These are phyloP conservation scores for Cavia porcellus DNA, from an alignment of 2,113 vertebrate genomes.

Conservation along the genomic window DNA sequence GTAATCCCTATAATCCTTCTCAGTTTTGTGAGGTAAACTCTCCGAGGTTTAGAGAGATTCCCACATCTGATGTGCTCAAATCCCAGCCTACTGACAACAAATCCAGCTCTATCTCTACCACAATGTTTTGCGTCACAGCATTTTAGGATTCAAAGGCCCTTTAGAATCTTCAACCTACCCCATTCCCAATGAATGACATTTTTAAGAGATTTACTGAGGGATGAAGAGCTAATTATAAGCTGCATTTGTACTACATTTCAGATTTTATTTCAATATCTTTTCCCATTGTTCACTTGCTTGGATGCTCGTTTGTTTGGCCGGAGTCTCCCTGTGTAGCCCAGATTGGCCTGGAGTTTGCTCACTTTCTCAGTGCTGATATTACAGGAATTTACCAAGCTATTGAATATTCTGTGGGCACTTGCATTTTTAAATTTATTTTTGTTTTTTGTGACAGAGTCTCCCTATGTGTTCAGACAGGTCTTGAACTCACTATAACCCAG, in stretches of 20 bases:
- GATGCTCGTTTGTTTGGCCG: neutral
- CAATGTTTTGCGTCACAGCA: neutral
- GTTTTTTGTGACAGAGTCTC: neutral
- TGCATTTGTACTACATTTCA: neutral
- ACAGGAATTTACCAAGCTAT: neutral
- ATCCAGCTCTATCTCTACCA: neutral
- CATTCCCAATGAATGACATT: neutral
- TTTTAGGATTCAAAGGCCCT: conserved; percentile 56
- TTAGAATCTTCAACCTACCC: conserved; percentile 6
- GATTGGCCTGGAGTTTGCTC: neutral
- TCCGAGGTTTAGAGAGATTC: conserved; percentile 36
- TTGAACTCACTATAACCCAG: neutral
- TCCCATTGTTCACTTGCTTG: neutral
- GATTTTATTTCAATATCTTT: neutral
- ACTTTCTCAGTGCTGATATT: neutral
- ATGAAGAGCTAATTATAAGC: neutral
- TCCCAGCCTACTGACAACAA: neutral
- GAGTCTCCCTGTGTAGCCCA: neutral
- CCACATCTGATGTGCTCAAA: neutral
- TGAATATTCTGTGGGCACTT: neutral
- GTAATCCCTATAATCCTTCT: conserved; percentile 50
- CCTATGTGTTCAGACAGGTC: neutral
- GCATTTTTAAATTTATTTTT: neutral
- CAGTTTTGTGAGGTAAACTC: conserved; percentile 44
- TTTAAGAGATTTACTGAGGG: conserved; percentile 32